Evolutionary conservation across 2,797 vertebrate genomes (phyloP).

Genomic region (Poecilia gillii): DNA sequence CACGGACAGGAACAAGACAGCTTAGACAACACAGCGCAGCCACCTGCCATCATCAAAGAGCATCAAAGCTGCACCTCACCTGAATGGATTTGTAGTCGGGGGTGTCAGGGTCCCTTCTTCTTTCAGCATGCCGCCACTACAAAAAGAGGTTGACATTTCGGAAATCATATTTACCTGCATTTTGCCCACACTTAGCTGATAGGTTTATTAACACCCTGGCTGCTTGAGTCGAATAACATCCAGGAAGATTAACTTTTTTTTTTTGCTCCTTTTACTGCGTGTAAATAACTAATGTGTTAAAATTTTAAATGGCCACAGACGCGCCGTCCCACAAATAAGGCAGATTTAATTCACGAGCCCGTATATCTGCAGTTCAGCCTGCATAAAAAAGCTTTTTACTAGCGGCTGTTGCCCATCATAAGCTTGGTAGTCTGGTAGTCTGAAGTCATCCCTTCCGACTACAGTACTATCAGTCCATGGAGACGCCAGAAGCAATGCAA

Average conservation of each 20-base stretch:
- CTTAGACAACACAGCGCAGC: conserved; percentile 41
- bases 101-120: background rate
- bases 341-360: background rate
- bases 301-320: background rate
- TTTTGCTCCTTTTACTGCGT: background rate
- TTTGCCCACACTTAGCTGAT: background rate
- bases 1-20: conserved; percentile 36
- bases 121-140: background rate
- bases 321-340: background rate
- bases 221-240: background rate
- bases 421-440: background rate
- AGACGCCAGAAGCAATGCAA: background rate
- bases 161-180: background rate
- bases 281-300: background rate
- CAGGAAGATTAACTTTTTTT: background rate
- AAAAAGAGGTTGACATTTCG: conserved; percentile 4
- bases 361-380: background rate
- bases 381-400: background rate
- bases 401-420: background rate
- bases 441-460: background rate
- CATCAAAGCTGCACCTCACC: conserved; percentile 41
- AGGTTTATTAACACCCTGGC: background rate
- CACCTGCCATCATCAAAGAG: conserved; percentile 56
- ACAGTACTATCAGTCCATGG: background rate
- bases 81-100: conserved; percentile 18